Evolutionary conservation across 2,113 vertebrate species (phyloP).

Genomic region (Callipepla californica): DNA sequence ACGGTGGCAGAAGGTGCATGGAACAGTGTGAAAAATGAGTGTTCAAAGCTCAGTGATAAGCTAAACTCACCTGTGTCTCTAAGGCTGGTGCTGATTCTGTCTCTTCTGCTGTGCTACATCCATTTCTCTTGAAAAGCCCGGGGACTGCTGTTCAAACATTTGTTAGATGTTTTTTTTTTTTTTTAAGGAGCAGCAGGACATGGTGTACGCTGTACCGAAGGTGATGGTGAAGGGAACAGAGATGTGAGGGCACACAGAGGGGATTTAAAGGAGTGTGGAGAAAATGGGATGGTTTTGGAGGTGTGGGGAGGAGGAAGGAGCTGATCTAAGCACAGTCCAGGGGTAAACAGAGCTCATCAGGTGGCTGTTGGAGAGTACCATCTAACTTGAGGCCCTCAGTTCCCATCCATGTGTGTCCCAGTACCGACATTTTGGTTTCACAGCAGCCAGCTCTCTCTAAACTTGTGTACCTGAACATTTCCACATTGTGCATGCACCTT

Average conservation of each 20-base stretch:
- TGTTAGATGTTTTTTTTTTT: fast-evolving
- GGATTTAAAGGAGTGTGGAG: no score
- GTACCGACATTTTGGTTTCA: neutral
- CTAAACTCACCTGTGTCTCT: fast-evolving
- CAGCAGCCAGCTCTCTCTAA: neutral
- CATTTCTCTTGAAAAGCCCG: fast-evolving
- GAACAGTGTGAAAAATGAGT: fast-evolving
- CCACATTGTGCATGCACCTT: neutral
- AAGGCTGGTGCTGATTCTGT: fast-evolving
- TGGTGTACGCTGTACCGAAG: fast-evolving
- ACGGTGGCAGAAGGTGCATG: neutral
- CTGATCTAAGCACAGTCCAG: neutral
- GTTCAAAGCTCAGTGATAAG: fast-evolving
- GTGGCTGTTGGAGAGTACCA: no score
- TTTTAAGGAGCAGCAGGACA: neutral
- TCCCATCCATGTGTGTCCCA: neutral
- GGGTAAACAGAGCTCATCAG: neutral
- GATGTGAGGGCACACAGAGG: neutral
- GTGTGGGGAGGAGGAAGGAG: neutral
- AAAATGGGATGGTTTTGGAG: neutral
- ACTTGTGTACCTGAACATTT: neutral
- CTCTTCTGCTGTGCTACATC: fast-evolving
- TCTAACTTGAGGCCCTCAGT: fast-evolving
- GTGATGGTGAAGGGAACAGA: neutral
- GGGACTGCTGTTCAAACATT: neutral